A percentile compares a stretch with the other conserved stretches of the same genome.
phyloP scores from a whole-genome alignment of 1,140 invertebrate genomes.

The Bilobella aurantiaca region DNA sequence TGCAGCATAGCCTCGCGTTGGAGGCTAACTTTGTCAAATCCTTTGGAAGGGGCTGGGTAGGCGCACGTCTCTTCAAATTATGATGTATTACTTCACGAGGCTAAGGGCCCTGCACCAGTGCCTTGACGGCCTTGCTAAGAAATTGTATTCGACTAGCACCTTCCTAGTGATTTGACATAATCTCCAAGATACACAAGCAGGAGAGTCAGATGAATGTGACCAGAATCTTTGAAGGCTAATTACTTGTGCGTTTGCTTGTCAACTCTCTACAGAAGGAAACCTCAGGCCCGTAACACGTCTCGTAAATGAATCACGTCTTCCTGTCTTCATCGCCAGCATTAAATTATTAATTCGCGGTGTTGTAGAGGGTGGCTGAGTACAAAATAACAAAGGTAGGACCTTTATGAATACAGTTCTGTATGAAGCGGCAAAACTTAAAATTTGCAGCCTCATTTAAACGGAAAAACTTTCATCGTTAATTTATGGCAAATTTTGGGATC shows the following conservation, averaged over 20 bases:
- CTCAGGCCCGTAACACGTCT: neutral
- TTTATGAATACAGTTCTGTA: too few relatives aligned
- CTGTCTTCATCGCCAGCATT: neutral
- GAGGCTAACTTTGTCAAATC: conserved; percentile 2
- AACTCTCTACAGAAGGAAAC: neutral
- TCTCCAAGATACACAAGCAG: conserved; percentile 2
- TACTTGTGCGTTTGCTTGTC: conserved; percentile 1
- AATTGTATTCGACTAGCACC: neutral
- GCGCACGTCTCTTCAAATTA: conserved; percentile 5
- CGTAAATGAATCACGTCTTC: neutral
- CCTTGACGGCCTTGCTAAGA: too few relatives aligned
- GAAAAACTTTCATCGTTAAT: too few relatives aligned
- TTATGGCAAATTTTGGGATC: too few relatives aligned
- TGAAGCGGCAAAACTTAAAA: too few relatives aligned
- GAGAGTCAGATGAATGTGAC: neutral
- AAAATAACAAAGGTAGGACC: neutral
- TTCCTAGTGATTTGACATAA: neutral
- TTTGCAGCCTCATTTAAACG: too few relatives aligned
- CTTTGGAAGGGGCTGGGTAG: neutral
- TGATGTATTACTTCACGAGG: neutral
- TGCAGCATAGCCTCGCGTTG: neutral
- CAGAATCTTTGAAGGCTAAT: conserved; percentile 4
- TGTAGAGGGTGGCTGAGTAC: neutral
- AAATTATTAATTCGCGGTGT: conserved; percentile 1
- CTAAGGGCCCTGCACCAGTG: too few relatives aligned